Percentiles rank a stretch among this genome's conserved stretches.
These are phyloP conservation scores for Caenorhabditis remanei DNA, from an alignment of 1,140 invertebrate species.

Conservation along the genomic window DNA sequence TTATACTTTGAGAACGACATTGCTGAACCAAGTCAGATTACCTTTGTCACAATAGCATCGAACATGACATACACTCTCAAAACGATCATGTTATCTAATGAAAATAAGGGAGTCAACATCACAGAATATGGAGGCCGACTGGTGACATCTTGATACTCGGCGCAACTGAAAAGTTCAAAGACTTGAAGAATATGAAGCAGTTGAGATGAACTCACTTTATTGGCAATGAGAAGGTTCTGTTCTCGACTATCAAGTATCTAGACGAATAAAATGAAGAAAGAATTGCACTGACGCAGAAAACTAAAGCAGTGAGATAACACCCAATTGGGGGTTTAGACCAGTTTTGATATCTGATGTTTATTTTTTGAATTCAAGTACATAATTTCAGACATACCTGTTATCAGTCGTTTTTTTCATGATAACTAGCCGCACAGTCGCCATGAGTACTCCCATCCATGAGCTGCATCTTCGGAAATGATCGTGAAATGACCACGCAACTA, in stretches of 20 bases:
- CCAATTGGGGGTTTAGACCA: conserved; percentile 5
- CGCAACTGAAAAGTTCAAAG: not conserved
- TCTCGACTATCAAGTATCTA: not conserved
- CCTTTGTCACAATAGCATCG: not conserved
- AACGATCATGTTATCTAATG: not conserved
- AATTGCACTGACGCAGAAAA: conserved; percentile 1
- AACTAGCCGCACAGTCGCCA: not conserved
- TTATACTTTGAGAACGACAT: not conserved
- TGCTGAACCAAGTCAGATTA: not conserved
- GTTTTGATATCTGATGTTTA: not conserved
- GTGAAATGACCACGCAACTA: not conserved
- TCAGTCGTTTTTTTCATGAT: not conserved
- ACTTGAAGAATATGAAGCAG: not conserved
- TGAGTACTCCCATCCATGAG: conserved; percentile 3
- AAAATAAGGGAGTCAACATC: not conserved
- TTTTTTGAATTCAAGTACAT: not conserved
- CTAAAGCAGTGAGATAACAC: not conserved
- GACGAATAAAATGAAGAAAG: not conserved
- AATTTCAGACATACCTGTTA: not conserved
- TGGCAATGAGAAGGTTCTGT: not conserved
- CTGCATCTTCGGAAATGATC: conserved; percentile 23
- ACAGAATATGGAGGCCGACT: not conserved
- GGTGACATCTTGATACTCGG: not conserved
- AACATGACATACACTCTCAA: not conserved
- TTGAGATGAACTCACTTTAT: not conserved